Percentiles rank a stretch among this genome's conserved stretches.
These are phyloP conservation scores for Arctia plantaginis DNA, from an alignment of 2,888 invertebrate species.

Conservation along the genomic window DNA sequence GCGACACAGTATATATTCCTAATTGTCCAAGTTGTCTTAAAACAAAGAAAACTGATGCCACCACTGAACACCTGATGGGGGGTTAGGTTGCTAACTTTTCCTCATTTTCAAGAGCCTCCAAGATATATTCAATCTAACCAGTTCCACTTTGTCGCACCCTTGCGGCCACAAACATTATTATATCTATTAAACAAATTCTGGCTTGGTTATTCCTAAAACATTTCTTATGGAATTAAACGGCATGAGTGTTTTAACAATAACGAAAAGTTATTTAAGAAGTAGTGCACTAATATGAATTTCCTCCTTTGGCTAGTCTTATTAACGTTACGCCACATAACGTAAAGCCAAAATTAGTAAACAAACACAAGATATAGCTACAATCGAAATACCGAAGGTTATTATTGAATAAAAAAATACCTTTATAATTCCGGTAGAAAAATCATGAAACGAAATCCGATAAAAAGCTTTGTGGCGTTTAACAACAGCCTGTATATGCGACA, in stretches of 20 bases:
- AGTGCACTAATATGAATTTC: neutral
- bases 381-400: neutral
- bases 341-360: neutral
- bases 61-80: neutral
- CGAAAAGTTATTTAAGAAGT: neutral
- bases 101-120: neutral
- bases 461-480: neutral
- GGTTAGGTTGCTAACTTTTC: neutral
- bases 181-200: no score
- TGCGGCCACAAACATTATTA: neutral
- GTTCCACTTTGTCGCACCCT: neutral
- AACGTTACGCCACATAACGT: neutral
- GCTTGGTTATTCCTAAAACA: no score
- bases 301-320: neutral
- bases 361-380: neutral
- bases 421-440: neutral
- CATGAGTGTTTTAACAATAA: neutral
- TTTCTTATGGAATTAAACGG: no score
- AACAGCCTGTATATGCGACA: conserved; percentile 37
- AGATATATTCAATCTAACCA: no score
- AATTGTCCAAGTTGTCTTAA: no score
- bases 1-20: no score
- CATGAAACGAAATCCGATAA: neutral
- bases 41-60: no score
- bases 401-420: neutral